Percentiles rank a stretch among this genome's conserved stretches.
These are phyloP conservation scores for Melanostoma mellinum DNA, from an alignment of 2,888 invertebrate species.

Conservation along the genomic window DNA sequence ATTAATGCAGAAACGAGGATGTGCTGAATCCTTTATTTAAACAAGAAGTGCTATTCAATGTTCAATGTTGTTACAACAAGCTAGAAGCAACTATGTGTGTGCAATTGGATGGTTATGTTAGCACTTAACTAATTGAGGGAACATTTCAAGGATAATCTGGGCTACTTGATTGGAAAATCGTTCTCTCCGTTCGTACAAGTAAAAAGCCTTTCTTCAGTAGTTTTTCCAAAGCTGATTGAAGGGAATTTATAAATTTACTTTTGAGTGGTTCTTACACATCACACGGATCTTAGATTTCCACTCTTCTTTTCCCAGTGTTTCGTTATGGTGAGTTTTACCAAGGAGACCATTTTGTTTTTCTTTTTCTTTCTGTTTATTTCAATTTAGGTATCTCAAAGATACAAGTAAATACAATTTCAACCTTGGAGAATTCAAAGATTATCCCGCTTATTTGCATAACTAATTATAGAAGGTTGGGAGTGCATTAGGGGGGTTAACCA, in stretches of 20 bases:
- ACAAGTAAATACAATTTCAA: constrained; percentile 1
- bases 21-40: constrained; percentile 48
- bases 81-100: constrained; percentile 4
- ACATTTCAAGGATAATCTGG: constrained; percentile 62
- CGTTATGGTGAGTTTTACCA: too few relatives aligned
- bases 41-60: constrained; percentile 39
- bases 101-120: constrained; percentile 52
- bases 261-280: constrained; percentile 16
- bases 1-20: constrained; percentile 5
- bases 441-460: constrained; percentile 45
- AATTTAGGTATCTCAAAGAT: background rate
- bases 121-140: constrained; percentile 69
- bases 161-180: constrained; percentile 66
- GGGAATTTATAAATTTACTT: constrained; percentile 36
- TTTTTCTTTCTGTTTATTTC: too few relatives aligned
- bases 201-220: background rate
- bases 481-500: constrained; percentile 4
- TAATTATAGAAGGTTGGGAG: constrained; percentile 55
- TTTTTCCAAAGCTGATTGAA: background rate
- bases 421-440: background rate
- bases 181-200: constrained; percentile 2
- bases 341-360: too few relatives aligned
- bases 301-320: too few relatives aligned
- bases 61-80: constrained; percentile 27
- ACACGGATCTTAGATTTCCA: background rate